Conservation (phyloP, 2,797 vertebrate species). For the Austrolebias charrua region DNA sequence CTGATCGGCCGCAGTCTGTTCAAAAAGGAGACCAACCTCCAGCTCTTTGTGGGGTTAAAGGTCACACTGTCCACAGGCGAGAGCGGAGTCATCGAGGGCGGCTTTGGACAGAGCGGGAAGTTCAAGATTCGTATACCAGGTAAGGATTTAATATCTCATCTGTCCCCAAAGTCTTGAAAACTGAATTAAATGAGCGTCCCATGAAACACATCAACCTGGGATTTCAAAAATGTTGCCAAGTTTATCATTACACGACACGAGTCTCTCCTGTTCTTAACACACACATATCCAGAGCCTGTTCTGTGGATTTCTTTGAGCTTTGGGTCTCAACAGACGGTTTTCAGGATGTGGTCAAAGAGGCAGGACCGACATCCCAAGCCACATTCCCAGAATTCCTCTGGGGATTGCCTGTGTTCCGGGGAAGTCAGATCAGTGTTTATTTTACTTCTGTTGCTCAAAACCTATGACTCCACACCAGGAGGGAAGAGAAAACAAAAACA, state of each 20-base stretch:
- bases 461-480: conserved; percentile 68
- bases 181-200: background rate
- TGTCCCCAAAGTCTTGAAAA: background rate
- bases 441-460: conserved; percentile 79
- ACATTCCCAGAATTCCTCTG: conserved; percentile 77
- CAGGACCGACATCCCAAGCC: conserved; percentile 61
- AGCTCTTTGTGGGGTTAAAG: conserved; percentile 94
- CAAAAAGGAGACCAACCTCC: conserved; percentile 98
- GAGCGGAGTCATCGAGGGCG: conserved; percentile 88
- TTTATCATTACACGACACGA: background rate
- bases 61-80: conserved; percentile 92
- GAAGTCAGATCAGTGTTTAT: conserved; percentile 79
- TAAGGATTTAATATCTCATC: conserved; percentile 60
- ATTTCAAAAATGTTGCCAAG: background rate
- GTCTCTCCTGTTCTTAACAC: conserved; percentile 8
- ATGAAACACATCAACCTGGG: background rate
- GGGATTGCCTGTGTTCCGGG: conserved; percentile 75
- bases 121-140: conserved; percentile 93
- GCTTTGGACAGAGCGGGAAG: conserved; percentile 98
- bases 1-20: conserved; percentile 95
- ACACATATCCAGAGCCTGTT: conserved; percentile 13
- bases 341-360: conserved; percentile 76
- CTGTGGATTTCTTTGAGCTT: conserved; percentile 9
- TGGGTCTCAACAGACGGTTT: conserved; percentile 45
- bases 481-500: conserved; percentile 77